Conservation (phyloP, 2,888 invertebrate genomes). For the Nomada flava region DNA sequence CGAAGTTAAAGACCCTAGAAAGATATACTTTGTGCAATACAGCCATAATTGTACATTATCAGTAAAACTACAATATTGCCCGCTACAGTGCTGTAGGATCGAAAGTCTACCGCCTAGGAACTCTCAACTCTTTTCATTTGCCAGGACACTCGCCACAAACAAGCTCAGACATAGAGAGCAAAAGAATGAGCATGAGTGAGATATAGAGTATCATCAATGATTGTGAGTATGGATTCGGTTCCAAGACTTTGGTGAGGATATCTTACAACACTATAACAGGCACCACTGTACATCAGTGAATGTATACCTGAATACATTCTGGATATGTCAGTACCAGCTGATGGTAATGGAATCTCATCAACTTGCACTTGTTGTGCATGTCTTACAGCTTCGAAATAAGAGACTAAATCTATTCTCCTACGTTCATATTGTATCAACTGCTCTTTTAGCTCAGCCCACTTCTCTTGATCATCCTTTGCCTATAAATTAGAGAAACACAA, state of each 20-base stretch:
- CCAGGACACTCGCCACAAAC: too few relatives aligned
- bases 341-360: slow-evolving; percentile 97
- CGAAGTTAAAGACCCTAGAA: slow-evolving; percentile 84
- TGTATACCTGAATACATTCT: slow-evolving; percentile 77
- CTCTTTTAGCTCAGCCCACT: slow-evolving; percentile 95
- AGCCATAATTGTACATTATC: too few relatives aligned
- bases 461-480: slow-evolving; percentile 98
- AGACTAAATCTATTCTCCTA: slow-evolving; percentile 93
- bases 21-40: neutral
- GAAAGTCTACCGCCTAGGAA: too few relatives aligned
- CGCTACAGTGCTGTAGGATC: too few relatives aligned
- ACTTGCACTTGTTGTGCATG: slow-evolving; percentile 97
- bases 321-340: slow-evolving; percentile 80
- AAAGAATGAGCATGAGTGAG: too few relatives aligned
- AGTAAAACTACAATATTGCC: slow-evolving; percentile 5
- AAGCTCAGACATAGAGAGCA: too few relatives aligned
- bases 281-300: too few relatives aligned
- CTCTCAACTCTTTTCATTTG: too few relatives aligned
- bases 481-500: slow-evolving; percentile 80
- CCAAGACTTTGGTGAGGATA: too few relatives aligned
- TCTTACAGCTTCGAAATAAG: slow-evolving; percentile 97
- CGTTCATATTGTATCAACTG: slow-evolving; percentile 97
- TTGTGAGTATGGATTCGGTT: too few relatives aligned
- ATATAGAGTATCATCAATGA: too few relatives aligned
- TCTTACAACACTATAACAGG: too few relatives aligned